These are phyloP conservation scores for Macropus fuliginosus DNA, from an alignment of 2,797 vertebrate species.

Conservation along the genomic window DNA sequence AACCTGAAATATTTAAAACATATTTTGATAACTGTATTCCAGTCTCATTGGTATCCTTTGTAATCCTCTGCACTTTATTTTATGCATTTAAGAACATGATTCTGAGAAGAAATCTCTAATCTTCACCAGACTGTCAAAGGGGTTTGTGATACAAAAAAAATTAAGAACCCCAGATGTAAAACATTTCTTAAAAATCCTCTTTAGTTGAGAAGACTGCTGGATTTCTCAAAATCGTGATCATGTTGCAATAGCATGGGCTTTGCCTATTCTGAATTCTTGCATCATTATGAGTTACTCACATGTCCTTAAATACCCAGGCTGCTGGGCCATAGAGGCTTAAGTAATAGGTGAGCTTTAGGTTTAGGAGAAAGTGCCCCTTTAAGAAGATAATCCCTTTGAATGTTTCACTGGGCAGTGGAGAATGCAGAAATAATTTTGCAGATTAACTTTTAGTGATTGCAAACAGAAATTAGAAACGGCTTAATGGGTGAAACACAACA, in stretches of 20 bases:
- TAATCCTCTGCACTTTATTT: background rate
- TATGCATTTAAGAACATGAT: background rate
- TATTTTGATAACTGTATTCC: background rate
- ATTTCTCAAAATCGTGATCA: background rate
- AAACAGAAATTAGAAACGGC: slow-evolving; percentile 16
- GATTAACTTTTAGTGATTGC: slow-evolving; percentile 27
- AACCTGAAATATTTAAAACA: background rate
- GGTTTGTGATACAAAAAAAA: background rate
- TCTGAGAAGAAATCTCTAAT: background rate
- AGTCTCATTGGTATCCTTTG: background rate
- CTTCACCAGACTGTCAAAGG: background rate
- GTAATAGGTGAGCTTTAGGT: background rate
- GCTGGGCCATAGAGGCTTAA: background rate
- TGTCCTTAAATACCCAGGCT: background rate
- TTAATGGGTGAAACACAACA: background rate
- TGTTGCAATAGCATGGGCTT: background rate
- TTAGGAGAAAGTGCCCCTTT: background rate
- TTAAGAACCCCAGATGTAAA: background rate
- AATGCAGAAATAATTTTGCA: background rate
- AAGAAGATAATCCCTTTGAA: slow-evolving; percentile 11
- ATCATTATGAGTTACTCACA: background rate
- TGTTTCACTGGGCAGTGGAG: slow-evolving; percentile 4
- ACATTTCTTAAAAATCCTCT: background rate
- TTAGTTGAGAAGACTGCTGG: background rate
- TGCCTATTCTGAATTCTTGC: background rate